phyloP scores from a whole-genome alignment of 2,113 vertebrate species.

The Asarcornis scutulata region DNA sequence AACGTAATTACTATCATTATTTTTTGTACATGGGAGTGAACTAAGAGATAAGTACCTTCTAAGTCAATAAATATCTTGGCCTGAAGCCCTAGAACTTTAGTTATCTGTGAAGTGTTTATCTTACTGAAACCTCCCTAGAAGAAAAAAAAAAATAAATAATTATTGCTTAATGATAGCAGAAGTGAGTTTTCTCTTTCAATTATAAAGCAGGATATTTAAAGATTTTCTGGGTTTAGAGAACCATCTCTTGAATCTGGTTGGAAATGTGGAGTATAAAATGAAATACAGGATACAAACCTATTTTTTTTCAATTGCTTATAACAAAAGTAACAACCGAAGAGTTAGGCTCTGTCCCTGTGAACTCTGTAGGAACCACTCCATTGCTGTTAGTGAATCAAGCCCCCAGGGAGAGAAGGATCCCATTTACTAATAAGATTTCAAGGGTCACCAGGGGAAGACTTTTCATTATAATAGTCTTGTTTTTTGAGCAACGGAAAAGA shows the following conservation, averaged over 20 bases:
- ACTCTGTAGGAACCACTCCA: neutral
- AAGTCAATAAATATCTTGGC: conserved; percentile 71
- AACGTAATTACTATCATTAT: conserved; percentile 66
- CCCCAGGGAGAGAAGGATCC: conserved; percentile 9
- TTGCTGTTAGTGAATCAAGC: neutral
- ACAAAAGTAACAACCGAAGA: neutral
- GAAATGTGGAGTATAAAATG: neutral
- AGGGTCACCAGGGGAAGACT: conserved; percentile 34
- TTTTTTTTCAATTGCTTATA: neutral
- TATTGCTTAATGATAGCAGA: conserved; percentile 61
- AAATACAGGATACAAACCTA: neutral
- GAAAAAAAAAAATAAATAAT: conserved; percentile 59
- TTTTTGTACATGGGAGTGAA: conserved; percentile 63
- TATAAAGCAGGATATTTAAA: conserved; percentile 13
- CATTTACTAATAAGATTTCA: conserved; percentile 64
- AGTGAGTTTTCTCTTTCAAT: conserved; percentile 53
- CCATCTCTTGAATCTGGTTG: neutral
- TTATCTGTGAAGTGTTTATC: conserved; percentile 64
- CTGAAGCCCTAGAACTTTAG: conserved; percentile 35
- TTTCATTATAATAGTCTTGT: conserved; percentile 55
- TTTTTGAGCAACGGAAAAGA: conserved; percentile 41
- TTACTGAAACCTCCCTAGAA: conserved; percentile 32
- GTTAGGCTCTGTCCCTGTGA: neutral
- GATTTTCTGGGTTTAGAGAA: neutral
- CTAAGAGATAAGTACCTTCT: conserved; percentile 60